A percentile compares a stretch with the other conserved stretches of the same genome.
These are phyloP conservation scores for Scophthalmus maximus DNA, from an alignment of 2,113 vertebrate genomes.

Conservation along the genomic window DNA sequence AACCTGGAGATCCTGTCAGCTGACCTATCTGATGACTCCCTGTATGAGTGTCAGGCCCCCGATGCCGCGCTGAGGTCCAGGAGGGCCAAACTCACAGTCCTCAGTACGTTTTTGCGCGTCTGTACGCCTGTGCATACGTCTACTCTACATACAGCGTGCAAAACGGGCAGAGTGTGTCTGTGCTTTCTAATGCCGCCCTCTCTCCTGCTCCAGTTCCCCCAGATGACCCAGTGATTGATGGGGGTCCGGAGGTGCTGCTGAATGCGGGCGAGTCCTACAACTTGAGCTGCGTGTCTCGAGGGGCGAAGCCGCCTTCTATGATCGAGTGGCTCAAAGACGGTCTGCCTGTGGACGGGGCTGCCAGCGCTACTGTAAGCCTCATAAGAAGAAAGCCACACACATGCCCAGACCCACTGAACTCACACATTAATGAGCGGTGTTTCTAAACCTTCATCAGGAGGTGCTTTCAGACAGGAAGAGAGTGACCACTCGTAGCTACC, in stretches of 20 bases:
- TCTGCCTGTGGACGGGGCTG: constrained; percentile 86
- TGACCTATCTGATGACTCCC: constrained; percentile 92
- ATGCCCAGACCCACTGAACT: not conserved
- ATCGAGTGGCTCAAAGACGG: constrained; percentile 93
- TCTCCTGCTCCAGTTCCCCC: constrained; percentile 83
- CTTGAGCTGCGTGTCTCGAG: constrained; percentile 92
- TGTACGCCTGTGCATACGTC: not conserved
- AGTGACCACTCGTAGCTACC: constrained; percentile 89
- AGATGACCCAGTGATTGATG: constrained; percentile 91
- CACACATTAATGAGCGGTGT: not conserved
- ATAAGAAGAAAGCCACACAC: not conserved
- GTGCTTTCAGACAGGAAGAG: constrained; percentile 90
- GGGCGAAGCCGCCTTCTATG: constrained; percentile 90
- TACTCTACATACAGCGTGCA: not conserved
- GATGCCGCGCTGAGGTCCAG: constrained; percentile 93
- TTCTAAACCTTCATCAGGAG: constrained; percentile 77
- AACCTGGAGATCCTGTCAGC: constrained; percentile 93
- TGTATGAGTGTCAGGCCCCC: constrained; percentile 95
- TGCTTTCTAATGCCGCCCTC: constrained; percentile 1
- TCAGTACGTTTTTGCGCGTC: constrained; percentile 79
- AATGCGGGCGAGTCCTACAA: constrained; percentile 90
- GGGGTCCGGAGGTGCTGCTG: constrained; percentile 90
- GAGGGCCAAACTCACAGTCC: constrained; percentile 91
- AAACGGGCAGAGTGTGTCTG: not conserved
- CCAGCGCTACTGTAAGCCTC: constrained; percentile 85